Evolutionary conservation across 2,888 invertebrate species (phyloP), one percentile per base, ranked within the genome.

Genomic region (Drosophila acutilabella): DNA sequence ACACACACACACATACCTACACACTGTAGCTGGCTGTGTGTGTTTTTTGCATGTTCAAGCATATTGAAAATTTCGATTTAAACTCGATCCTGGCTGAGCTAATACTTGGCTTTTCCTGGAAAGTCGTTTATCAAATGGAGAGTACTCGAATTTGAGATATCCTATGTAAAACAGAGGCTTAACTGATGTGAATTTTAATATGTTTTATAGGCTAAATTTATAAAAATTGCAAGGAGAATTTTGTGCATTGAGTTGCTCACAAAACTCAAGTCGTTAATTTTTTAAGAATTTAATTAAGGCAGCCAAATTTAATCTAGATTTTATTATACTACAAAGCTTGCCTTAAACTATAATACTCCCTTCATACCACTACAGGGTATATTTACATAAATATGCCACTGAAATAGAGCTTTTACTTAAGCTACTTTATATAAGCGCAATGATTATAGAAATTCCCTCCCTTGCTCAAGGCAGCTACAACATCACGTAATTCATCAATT

Each of bases 11-110:
- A 13, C 26, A 6, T n/a, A 16, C 41, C 4, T 1, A 5, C 51
- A n/a, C 18, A 6, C 26, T 47, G 14, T 30, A 1, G 10, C 5
- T 30, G 4, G 4, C 26, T 4, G 20, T 23, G 14, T 14, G n/a
- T n/a, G n/a, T 56, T 14, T 18, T 50, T 4, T 5, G 13, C 18
- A 30, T 53, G 30, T 65, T 1, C 11, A 20, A 48, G 38, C 13
- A 69, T 58, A 69, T 68, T 53, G 20, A 41, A 52, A 48, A 69
- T 69, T 38, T 42, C 38, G 11, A 56, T 18, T 40, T 68, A 13
- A 33, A 67, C 40, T 66, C n/a, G 1, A 10, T 14, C 16, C 13
- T 7, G 14, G 20, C 18, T 40, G n/a, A 36, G 14, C 23, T 48
- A 40, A 60, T 33, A 47, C 16, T 53, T 48, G 23, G 5, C 20